Conservation (phyloP, 2,888 invertebrate species). For the Disparrhopalites patrizii region DNA sequence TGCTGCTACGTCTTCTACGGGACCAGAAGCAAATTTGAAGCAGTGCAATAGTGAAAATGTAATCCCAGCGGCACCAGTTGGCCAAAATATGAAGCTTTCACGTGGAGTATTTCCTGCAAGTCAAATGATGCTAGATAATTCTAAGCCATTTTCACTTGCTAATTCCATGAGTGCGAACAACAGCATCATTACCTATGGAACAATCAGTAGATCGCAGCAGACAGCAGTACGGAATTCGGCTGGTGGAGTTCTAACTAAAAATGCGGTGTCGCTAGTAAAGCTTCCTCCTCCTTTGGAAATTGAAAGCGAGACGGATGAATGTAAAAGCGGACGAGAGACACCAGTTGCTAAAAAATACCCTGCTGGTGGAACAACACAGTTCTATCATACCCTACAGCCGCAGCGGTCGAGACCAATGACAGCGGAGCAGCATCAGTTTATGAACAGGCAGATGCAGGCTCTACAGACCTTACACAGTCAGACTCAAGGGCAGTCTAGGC, state of each 20-base stretch:
- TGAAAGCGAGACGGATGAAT: slow-evolving; percentile 47
- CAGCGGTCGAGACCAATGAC: slow-evolving; percentile 43
- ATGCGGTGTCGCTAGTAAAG: slow-evolving; percentile 71
- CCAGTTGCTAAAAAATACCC: slow-evolving; percentile 59
- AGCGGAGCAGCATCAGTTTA: slow-evolving; percentile 43
- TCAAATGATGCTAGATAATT: not conserved
- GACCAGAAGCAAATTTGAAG: slow-evolving; percentile 7
- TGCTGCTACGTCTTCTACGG: not conserved
- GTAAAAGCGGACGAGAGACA: slow-evolving; percentile 51
- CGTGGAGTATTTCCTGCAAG: not conserved
- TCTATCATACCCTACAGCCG: slow-evolving; percentile 47
- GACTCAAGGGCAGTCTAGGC: slow-evolving; percentile 39
- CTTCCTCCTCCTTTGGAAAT: slow-evolving; percentile 71
- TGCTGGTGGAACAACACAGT: slow-evolving; percentile 31
- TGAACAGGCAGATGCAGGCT: slow-evolving; percentile 42
- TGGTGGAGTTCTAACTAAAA: slow-evolving; percentile 57
- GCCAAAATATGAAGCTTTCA: not conserved
- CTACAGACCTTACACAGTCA: slow-evolving; percentile 42
- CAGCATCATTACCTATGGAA: slow-evolving; percentile 38
- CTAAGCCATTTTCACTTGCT: not conserved
- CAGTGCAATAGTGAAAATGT: slow-evolving; percentile 12
- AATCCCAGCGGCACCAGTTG: not conserved
- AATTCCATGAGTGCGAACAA: slow-evolving; percentile 2
- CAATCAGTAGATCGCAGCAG: slow-evolving; percentile 35
- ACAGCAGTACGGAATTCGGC: slow-evolving; percentile 29